phyloP scores from a whole-genome alignment of 2,113 vertebrate genomes.

The Nothocercus nigrocapillus region DNA sequence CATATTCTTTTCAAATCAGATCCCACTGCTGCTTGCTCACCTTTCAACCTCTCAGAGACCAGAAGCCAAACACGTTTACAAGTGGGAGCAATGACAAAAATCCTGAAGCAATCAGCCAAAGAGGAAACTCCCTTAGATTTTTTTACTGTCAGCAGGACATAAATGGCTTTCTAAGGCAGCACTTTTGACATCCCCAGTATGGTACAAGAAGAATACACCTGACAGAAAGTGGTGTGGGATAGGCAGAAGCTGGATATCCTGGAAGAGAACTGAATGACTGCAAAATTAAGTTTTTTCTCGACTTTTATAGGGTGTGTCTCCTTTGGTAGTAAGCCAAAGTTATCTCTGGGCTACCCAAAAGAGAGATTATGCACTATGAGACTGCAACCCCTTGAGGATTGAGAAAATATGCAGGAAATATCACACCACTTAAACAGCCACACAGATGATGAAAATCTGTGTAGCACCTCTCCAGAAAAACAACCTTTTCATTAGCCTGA shows the following conservation, averaged over 20 bases:
- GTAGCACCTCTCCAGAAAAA: neutral
- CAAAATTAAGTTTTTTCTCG: neutral
- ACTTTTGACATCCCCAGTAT: neutral
- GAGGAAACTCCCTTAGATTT: neutral
- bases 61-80: neutral
- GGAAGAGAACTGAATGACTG: neutral
- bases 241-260: neutral
- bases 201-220: neutral
- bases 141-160: neutral
- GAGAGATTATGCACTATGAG: neutral
- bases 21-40: conserved; percentile 12
- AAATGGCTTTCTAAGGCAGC: neutral
- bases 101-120: neutral
- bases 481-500: neutral
- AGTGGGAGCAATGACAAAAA: conserved; percentile 9
- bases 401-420: neutral
- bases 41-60: conserved; percentile 40
- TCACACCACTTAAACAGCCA: neutral
- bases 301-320: neutral
- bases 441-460: neutral
- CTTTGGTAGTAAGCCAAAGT: neutral
- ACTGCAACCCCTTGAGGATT: neutral
- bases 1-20: conserved; percentile 7
- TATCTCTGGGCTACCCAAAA: neutral
- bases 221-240: neutral